Percentiles rank a stretch among this genome's conserved stretches.
phyloP scores from a whole-genome alignment of 2,888 invertebrate genomes.

The Tinea semifulvella region DNA sequence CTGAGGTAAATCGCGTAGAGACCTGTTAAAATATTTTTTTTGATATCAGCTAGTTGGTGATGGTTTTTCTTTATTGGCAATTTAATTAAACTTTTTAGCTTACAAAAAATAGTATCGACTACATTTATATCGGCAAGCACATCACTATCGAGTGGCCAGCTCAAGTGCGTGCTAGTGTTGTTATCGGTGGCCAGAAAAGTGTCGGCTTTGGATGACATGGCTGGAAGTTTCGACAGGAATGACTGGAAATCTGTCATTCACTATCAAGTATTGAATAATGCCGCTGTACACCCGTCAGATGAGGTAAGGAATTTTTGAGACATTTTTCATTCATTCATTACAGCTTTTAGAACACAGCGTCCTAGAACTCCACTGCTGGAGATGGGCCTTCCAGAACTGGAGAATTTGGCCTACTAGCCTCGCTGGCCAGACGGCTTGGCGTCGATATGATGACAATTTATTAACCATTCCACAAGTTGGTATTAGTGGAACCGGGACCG shows the following conservation, averaged over 20 bases:
- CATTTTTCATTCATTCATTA: too few relatives aligned
- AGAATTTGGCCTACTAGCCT: too few relatives aligned
- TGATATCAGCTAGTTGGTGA: too few relatives aligned
- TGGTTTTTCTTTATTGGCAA: not conserved
- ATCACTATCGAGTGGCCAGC: conserved; percentile 24
- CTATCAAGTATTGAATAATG: conserved; percentile 56
- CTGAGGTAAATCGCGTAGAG: too few relatives aligned
- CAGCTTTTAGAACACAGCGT: too few relatives aligned
- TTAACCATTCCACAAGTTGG: too few relatives aligned
- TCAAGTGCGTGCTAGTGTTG: conserved; percentile 54
- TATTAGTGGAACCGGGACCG: too few relatives aligned
- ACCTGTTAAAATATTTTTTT: too few relatives aligned
- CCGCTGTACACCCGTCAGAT: conserved; percentile 66
- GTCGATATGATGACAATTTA: too few relatives aligned
- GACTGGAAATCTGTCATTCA: conserved; percentile 65
- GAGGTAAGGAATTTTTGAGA: conserved; percentile 61
- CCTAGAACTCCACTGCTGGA: too few relatives aligned
- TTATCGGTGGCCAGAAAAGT: conserved; percentile 55
- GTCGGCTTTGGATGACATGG: conserved; percentile 31
- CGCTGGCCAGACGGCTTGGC: too few relatives aligned
- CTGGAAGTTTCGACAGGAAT: conserved; percentile 20
- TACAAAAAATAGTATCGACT: conserved; percentile 14
- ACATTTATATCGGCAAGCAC: not conserved
- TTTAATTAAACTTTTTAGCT: conserved; percentile 10
- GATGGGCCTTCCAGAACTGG: too few relatives aligned